Conservation (phyloP, 2,888 invertebrate species). For the Agonopterix subpropinquella region DNA sequence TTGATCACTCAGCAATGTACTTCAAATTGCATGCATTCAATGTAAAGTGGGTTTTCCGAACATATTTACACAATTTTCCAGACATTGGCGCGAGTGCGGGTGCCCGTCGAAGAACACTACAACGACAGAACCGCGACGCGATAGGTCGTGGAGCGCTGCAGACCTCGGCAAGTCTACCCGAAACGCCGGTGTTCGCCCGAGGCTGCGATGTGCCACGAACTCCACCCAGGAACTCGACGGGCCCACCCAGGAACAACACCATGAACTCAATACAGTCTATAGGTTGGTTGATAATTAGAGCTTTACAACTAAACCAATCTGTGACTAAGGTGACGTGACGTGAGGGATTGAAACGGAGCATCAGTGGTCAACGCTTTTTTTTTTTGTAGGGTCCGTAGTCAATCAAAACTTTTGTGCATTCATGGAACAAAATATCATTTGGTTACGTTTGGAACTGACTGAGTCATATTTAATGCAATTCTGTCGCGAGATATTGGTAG, state of each 20-base stretch:
- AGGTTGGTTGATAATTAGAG: conserved; percentile 32
- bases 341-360: too few relatives aligned
- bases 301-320: too few relatives aligned
- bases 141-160: conserved; percentile 80
- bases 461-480: too few relatives aligned
- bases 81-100: conserved; percentile 59
- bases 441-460: too few relatives aligned
- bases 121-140: conserved; percentile 64
- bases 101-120: conserved; percentile 67
- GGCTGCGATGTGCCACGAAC: conserved; percentile 90
- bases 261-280: conserved; percentile 76
- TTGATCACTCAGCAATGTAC: too few relatives aligned
- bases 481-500: too few relatives aligned
- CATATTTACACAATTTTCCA: conserved; percentile 20
- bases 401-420: too few relatives aligned
- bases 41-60: too few relatives aligned
- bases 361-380: too few relatives aligned
- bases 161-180: conserved; percentile 91
- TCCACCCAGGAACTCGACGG: conserved; percentile 82
- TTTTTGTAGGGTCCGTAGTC: too few relatives aligned
- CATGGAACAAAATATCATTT: too few relatives aligned
- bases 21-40: not conserved
- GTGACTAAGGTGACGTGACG: too few relatives aligned
- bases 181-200: conserved; percentile 90
- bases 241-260: conserved; percentile 79